These are phyloP conservation scores for Liasis olivaceus DNA, from an alignment of 2,797 vertebrate genomes.

Conservation along the genomic window DNA sequence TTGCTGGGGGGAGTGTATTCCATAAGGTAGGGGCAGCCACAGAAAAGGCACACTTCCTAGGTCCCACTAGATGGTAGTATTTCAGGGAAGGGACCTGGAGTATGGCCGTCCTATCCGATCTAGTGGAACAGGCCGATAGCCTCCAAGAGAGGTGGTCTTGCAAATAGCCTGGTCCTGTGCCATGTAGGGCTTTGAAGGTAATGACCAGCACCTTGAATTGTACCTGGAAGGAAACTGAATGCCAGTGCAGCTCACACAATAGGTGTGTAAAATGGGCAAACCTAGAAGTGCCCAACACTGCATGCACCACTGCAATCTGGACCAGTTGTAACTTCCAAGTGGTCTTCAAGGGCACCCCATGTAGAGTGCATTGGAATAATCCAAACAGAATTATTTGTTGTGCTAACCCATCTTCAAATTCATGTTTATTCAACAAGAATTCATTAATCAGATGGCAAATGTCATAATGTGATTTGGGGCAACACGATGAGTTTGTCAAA, in stretches of 20 bases:
- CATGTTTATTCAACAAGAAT: background rate
- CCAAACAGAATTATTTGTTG: background rate
- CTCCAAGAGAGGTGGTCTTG: background rate
- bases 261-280: background rate
- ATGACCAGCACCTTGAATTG: background rate
- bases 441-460: background rate
- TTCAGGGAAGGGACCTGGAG: background rate
- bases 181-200: background rate
- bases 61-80: background rate
- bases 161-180: background rate
- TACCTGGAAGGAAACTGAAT: background rate
- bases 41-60: background rate
- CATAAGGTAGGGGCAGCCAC: background rate
- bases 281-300: too few species aligned
- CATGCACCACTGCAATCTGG: background rate
- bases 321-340: background rate
- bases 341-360: background rate
- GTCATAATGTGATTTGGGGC: background rate
- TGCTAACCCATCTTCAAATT: background rate
- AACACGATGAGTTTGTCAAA: background rate
- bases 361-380: background rate
- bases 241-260: background rate
- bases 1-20: background rate
- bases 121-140: background rate
- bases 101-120: background rate